Conservation (phyloP, 1,140 invertebrate species). For the Drosophila nigromelanica region DNA sequence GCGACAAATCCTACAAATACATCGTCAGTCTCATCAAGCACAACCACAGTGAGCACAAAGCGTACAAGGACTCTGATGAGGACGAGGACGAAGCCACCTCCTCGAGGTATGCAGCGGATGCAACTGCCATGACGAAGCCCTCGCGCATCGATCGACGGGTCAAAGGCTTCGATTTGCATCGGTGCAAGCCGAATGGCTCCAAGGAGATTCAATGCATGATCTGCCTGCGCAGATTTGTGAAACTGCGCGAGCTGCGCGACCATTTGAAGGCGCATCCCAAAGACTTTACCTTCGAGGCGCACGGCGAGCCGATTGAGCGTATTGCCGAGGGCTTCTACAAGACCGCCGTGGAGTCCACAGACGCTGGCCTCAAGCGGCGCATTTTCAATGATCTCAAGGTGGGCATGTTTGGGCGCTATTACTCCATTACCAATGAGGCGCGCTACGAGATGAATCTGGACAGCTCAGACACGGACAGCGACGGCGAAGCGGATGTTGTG, state of each 20-base stretch:
- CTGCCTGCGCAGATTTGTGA: slow-evolving; percentile 57
- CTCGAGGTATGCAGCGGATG: slow-evolving; percentile 30
- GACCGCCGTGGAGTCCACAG: slow-evolving; percentile 66
- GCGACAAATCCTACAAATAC: slow-evolving; percentile 63
- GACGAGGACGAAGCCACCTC: slow-evolving; percentile 35
- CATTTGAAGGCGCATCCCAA: slow-evolving; percentile 55
- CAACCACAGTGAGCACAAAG: slow-evolving; percentile 57
- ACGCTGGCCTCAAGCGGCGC: slow-evolving; percentile 46
- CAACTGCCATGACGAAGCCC: slow-evolving; percentile 24
- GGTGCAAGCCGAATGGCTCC: slow-evolving; percentile 64
- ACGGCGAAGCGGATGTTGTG: slow-evolving; percentile 62
- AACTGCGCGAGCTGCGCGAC: slow-evolving; percentile 52
- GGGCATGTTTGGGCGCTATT: slow-evolving; percentile 60
- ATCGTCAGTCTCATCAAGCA: slow-evolving; percentile 69
- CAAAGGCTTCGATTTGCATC: slow-evolving; percentile 57
- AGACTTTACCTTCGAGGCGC: slow-evolving; percentile 56
- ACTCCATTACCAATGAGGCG: slow-evolving; percentile 71
- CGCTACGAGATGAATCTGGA: slow-evolving; percentile 70
- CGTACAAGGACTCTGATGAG: slow-evolving; percentile 30
- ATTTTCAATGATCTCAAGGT: slow-evolving; percentile 57
- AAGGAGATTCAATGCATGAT: slow-evolving; percentile 74
- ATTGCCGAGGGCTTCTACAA: slow-evolving; percentile 69
- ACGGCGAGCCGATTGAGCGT: slow-evolving; percentile 64
- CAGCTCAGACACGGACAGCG: slow-evolving; percentile 71
- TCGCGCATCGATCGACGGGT: slow-evolving; percentile 62